Percentiles rank a stretch among this genome's conserved stretches.
These are phyloP conservation scores for Uromys caudimaculatus DNA, from an alignment of 2,797 vertebrate species.

Conservation along the genomic window DNA sequence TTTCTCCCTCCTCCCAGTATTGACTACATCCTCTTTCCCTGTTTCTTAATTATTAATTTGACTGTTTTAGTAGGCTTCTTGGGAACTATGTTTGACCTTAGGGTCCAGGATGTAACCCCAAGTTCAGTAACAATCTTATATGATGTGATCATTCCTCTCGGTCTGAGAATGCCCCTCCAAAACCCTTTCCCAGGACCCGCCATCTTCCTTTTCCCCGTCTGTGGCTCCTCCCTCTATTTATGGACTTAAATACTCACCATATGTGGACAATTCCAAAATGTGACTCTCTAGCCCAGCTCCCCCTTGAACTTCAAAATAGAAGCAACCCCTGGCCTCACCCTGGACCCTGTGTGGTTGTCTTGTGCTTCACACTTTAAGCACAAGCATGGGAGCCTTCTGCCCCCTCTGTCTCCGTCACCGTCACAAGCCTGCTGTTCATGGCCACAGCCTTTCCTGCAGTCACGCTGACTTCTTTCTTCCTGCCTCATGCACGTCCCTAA, in stretches of 20 bases:
- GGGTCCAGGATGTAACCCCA: not conserved
- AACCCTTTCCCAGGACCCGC: not conserved
- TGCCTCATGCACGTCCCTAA: not conserved
- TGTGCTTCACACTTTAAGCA: rapidly evolving
- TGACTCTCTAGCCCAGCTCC: not conserved
- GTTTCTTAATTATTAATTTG: not conserved
- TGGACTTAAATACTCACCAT: not conserved
- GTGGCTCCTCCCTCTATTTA: not conserved
- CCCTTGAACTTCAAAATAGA: not conserved
- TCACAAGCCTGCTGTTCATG: not conserved
- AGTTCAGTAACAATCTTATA: not conserved
- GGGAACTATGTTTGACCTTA: not conserved
- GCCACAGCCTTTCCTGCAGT: not conserved
- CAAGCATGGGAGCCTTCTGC: rapidly evolving
- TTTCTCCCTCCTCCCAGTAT: not conserved
- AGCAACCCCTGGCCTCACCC: not conserved
- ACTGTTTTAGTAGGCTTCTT: not conserved
- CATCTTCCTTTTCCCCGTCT: not conserved
- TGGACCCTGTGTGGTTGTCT: rapidly evolving
- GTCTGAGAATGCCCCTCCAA: not conserved
- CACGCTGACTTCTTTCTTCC: not conserved
- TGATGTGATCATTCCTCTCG: rapidly evolving
- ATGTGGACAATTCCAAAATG: not conserved
- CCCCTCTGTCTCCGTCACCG: not conserved
- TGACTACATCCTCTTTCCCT: not conserved